A percentile compares a stretch with the other conserved stretches of the same genome.
Evolutionary conservation across 2,797 vertebrate genomes (phyloP).

Genomic region (Characodon lateralis): DNA sequence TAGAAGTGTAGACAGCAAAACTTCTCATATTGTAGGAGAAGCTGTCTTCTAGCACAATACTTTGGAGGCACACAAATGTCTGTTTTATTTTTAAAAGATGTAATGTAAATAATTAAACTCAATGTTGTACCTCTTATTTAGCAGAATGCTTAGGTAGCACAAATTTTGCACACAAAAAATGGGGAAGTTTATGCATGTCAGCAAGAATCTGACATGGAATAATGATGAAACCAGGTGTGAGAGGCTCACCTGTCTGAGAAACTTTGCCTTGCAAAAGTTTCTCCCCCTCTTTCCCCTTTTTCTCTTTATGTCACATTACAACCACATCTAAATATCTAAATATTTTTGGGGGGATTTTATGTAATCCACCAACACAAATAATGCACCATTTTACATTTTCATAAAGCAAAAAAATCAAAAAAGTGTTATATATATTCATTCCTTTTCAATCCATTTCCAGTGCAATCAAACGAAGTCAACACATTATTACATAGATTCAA

Average conservation of each 20-base stretch:
- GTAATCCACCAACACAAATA: not conserved
- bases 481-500: too few species aligned
- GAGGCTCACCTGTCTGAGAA: too few species aligned
- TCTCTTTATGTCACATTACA: too few species aligned
- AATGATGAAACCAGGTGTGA: not conserved
- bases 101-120: not conserved
- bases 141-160: not conserved
- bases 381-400: not conserved
- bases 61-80: constrained; percentile 1
- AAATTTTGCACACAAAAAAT: not conserved
- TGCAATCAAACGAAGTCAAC: not conserved
- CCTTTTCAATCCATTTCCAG: not conserved
- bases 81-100: not conserved
- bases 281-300: too few species aligned
- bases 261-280: too few species aligned
- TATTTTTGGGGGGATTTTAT: too few species aligned
- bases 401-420: not conserved
- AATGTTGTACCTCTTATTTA: not conserved
- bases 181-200: not conserved
- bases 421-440: too few species aligned
- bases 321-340: too few species aligned
- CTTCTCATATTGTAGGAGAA: constrained; percentile 38
- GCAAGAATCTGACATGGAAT: not conserved
- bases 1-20: constrained; percentile 57
- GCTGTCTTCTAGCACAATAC: constrained; percentile 12